These are phyloP conservation scores for Hestina assimilis DNA, from an alignment of 1,140 invertebrate genomes.

Conservation along the genomic window DNA sequence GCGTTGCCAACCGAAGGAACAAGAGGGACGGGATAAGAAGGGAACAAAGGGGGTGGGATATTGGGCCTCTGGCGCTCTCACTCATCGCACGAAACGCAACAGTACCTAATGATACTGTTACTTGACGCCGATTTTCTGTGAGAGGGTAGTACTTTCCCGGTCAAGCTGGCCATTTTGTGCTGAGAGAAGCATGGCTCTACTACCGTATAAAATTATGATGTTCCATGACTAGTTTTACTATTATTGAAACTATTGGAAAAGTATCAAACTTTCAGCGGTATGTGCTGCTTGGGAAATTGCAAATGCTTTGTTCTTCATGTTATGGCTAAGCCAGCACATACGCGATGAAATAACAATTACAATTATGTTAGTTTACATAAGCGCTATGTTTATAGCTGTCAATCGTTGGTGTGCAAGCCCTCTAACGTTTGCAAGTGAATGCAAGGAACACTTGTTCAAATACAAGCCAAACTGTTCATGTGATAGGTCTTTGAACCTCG, in stretches of 20 bases:
- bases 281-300: background rate
- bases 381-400: slow-evolving; percentile 27
- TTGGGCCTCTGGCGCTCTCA: too few species aligned
- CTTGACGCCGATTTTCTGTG: too few species aligned
- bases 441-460: slow-evolving; percentile 69
- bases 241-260: background rate
- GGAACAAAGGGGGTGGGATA: too few species aligned
- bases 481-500: slow-evolving; percentile 73
- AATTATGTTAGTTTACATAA: slow-evolving; percentile 28
- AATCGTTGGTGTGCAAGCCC: slow-evolving; percentile 37
- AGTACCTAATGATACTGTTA: too few species aligned
- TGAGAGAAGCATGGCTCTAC: too few species aligned
- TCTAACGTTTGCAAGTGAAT: slow-evolving; percentile 51
- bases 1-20: too few species aligned
- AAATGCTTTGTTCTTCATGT: slow-evolving; percentile 9
- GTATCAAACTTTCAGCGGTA: background rate
- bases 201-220: too few species aligned
- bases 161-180: too few species aligned
- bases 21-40: too few species aligned
- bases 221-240: too few species aligned
- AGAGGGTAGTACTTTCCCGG: too few species aligned
- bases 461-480: slow-evolving; percentile 62
- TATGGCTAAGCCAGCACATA: slow-evolving; percentile 1
- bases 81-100: too few species aligned
- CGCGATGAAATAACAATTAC: slow-evolving; percentile 24